Evolutionary conservation across 2,113 vertebrate species (phyloP), one percentile per base, ranked within the genome.

Genomic region (Oceanites oceanicus): DNA sequence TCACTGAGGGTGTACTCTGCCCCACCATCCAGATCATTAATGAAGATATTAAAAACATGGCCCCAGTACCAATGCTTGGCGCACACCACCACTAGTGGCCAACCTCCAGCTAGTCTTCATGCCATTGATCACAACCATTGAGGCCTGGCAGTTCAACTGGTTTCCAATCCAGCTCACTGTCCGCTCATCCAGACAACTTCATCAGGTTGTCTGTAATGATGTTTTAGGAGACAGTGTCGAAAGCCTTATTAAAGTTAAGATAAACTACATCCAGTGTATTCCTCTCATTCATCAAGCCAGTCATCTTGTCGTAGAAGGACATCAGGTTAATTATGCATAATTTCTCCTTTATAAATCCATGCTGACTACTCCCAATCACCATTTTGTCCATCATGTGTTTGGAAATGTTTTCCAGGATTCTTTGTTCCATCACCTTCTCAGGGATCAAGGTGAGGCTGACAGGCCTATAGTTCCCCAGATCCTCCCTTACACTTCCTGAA

Each of bases 271-370:
- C 22, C 38, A 59, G 20, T 18, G 11, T 29, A 88, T 13, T 68
- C 32, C 22, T 61, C 40, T 68, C 58, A n/a, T 44, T 66, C 36
- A 80, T 80, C 32, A 68, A 77, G 8, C 8, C 29, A 65, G 49
- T 59, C 26, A 50, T 44, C 16, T 62, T 5, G 3, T 47, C 2
- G 0, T 0, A 83, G 38, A 63, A 36, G 15, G 22, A n/a, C 7
- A 42, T 47, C 19, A 67, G 21, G 38, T 58, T 79, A 66, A 38
- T 38, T 17, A 63, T 49, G 23, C 15, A 21, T 21, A 42, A 72
- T 47, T 65, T 73, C 26, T 73, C 44, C 49, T 90, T 84, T 50
- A 45, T 36, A 95, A 88, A 61, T 49, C 42, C 56, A 36, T 4
- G 6, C 18, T 68, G 44, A 71, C 52, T 67, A 66, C 16, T 92